Conservation (phyloP, 2,888 invertebrate genomes). For the Plutella xylostella region DNA sequence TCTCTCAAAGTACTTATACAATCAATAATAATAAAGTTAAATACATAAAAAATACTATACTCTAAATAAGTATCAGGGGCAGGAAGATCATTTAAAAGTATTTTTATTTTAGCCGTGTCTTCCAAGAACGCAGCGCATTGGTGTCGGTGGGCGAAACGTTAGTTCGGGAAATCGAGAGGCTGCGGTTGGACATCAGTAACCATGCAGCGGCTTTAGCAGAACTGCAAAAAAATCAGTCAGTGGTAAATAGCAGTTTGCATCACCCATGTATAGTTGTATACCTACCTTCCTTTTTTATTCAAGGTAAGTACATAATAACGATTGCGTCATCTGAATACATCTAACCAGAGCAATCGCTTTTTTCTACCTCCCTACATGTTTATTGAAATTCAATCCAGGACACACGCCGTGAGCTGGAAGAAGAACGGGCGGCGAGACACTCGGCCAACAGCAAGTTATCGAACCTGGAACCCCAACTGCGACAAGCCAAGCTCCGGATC, state of each 20-base stretch:
- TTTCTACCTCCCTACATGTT: background rate
- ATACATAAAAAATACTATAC: too few species aligned
- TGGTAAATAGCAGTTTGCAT: too few species aligned
- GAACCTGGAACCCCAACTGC: slow-evolving; percentile 41
- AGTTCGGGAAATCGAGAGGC: slow-evolving; percentile 44
- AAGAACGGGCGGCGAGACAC: slow-evolving; percentile 36
- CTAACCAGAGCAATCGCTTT: background rate
- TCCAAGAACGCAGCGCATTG: slow-evolving; percentile 40
- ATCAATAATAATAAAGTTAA: too few species aligned
- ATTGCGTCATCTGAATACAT: too few species aligned
- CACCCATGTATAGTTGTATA: too few species aligned
- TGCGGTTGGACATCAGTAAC: slow-evolving; percentile 28
- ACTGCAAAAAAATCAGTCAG: too few species aligned
- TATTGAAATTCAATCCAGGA: slow-evolving; percentile 22
- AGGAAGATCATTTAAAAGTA: background rate
- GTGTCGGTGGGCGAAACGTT: slow-evolving; percentile 46
- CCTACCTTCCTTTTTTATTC: too few species aligned
- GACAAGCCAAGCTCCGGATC: slow-evolving; percentile 42
- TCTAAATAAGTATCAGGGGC: too few species aligned
- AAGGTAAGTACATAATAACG: too few species aligned
- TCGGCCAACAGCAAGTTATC: slow-evolving; percentile 41
- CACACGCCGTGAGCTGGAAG: slow-evolving; percentile 39
- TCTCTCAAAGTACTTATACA: slow-evolving; percentile 50
- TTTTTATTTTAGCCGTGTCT: slow-evolving; percentile 31
- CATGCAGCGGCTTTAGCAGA: too few species aligned